A percentile compares a stretch with the other conserved stretches of the same genome.
These are phyloP conservation scores for Bryconaethiops microstoma DNA, from an alignment of 2,797 vertebrate species.

Conservation along the genomic window DNA sequence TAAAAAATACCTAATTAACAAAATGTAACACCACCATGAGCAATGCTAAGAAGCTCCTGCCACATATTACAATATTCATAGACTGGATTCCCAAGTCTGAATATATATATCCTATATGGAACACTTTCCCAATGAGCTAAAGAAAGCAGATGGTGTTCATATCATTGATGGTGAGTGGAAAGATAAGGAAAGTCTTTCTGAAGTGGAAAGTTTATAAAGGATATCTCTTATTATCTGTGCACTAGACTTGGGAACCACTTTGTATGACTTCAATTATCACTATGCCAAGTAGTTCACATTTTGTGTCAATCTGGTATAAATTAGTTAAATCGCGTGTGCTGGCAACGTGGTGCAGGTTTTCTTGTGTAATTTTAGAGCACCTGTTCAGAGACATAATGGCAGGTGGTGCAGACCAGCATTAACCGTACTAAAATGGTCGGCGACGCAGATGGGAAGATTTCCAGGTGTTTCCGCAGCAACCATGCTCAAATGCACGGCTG, in stretches of 20 bases:
- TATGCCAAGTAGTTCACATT: neutral
- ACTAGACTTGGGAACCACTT: no score
- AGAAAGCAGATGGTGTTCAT: no score
- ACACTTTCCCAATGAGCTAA: no score
- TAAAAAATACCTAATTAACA: no score
- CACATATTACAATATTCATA: no score
- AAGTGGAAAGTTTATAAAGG: neutral
- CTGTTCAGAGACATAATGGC: constrained; percentile 24
- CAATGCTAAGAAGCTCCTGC: no score
- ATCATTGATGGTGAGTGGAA: no score
- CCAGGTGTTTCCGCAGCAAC: constrained; percentile 59
- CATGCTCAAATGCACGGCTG: constrained; percentile 46
- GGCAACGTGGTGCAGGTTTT: constrained; percentile 6
- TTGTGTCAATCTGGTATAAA: neutral
- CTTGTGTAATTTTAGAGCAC: constrained; percentile 10
- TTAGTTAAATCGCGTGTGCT: neutral
- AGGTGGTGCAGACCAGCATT: constrained; percentile 39
- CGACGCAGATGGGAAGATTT: constrained; percentile 40
- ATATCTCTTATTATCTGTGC: neutral
- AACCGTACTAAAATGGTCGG: constrained; percentile 28
- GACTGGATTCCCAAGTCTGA: no score
- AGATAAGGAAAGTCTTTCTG: no score
- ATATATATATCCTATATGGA: no score
- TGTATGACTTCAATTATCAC: neutral
- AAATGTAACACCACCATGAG: no score